Evolutionary conservation across 2,888 invertebrate genomes (phyloP).

Genomic region (Drosophila tanythrix): DNA sequence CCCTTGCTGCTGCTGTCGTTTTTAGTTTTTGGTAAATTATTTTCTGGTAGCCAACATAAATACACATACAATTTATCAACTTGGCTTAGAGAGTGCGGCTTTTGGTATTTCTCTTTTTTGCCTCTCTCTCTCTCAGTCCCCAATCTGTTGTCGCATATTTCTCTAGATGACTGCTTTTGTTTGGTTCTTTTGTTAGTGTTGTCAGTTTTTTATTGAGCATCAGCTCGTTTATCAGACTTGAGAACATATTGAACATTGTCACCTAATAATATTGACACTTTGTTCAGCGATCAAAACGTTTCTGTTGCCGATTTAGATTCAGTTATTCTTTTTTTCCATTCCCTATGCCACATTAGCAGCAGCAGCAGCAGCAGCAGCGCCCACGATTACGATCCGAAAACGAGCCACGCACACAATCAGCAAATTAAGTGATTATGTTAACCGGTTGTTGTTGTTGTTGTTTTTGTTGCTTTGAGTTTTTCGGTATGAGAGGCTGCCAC

Average conservation of each 20-base stretch:
- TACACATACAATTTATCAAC: constrained; percentile 75
- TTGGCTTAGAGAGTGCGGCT: constrained; percentile 53
- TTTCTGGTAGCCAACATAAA: constrained; percentile 74
- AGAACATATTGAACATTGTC: constrained; percentile 72
- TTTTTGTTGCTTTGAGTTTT: constrained; percentile 9
- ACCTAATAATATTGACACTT: constrained; percentile 81
- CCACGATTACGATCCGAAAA: constrained; percentile 67
- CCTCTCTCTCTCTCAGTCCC: not conserved
- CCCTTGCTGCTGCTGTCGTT: constrained; percentile 44
- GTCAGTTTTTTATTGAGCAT: constrained; percentile 36
- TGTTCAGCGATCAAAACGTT: constrained; percentile 18
- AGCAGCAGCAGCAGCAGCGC: constrained; percentile 44
- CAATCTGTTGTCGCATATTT: constrained; percentile 11
- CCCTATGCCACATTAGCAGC: constrained; percentile 4
- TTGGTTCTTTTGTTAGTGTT: constrained; percentile 22
- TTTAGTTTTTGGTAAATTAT: constrained; percentile 76
- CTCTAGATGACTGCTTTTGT: constrained; percentile 13
- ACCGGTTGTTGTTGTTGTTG: constrained; percentile 67
- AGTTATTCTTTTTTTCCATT: constrained; percentile 14
- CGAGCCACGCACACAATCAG: constrained; percentile 67
- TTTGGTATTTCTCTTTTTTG: not conserved
- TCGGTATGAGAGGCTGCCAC: constrained; percentile 40
- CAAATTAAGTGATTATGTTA: constrained; percentile 81
- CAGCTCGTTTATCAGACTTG: constrained; percentile 72
- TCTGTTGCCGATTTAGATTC: constrained; percentile 31